Percentiles rank a stretch among this genome's conserved stretches.
These are phyloP conservation scores for Eremobia ochroleuca DNA, from an alignment of 2,888 invertebrate genomes.

Conservation along the genomic window DNA sequence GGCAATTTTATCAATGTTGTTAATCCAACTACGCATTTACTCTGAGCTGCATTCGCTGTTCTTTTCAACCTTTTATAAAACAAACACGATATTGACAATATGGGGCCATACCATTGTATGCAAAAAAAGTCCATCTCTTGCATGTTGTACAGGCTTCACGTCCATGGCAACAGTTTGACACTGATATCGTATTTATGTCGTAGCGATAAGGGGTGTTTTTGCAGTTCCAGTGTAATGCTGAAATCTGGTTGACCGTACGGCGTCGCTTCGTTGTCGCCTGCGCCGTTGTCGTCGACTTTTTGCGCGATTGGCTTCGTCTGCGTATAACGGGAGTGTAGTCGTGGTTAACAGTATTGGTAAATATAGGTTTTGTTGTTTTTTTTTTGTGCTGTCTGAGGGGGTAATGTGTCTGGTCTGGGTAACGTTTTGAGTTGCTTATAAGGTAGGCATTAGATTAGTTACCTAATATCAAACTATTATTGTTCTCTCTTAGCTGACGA, in stretches of 20 bases:
- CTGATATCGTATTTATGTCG: not conserved
- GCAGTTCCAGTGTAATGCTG: not conserved
- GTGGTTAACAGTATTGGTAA: slow-evolving; percentile 8
- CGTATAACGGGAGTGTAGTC: slow-evolving; percentile 48
- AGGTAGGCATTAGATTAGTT: no score
- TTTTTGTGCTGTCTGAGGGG: slow-evolving; percentile 16
- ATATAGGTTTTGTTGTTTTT: not conserved
- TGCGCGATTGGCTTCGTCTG: slow-evolving; percentile 57
- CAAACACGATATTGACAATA: slow-evolving; percentile 6
- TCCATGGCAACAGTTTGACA: not conserved
- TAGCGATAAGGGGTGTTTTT: not conserved
- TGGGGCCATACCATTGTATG: slow-evolving; percentile 21
- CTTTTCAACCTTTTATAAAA: not conserved
- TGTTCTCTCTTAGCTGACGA: no score
- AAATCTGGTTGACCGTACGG: not conserved
- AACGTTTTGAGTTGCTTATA: no score
- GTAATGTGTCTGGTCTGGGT: not conserved
- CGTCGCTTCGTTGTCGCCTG: not conserved
- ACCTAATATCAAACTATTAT: no score
- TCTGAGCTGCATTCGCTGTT: not conserved
- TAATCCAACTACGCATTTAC: not conserved
- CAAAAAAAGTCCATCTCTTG: slow-evolving; percentile 19
- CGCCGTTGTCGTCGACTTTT: slow-evolving; percentile 49
- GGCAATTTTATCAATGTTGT: not conserved
- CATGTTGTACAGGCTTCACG: not conserved